Conservation (phyloP, 2,113 vertebrate genomes). For the Burhinus oedicnemus region DNA sequence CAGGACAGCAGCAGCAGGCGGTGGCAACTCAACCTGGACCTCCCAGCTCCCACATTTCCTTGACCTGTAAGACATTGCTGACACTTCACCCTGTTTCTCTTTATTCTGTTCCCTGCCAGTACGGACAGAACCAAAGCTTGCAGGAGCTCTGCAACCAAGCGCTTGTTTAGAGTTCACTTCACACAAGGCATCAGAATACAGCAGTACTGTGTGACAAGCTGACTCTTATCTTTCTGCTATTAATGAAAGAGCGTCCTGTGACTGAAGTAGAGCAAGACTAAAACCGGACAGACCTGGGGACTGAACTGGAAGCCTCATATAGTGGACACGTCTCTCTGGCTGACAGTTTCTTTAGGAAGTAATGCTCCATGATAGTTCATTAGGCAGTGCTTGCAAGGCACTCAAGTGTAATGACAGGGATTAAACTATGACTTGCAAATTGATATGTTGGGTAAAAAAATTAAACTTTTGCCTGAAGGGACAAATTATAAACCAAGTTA, state of each 20-base stretch:
- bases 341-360: neutral
- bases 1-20: neutral
- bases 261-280: neutral
- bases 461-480: neutral
- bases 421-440: neutral
- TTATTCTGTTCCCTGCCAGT: neutral
- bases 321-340: neutral
- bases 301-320: neutral
- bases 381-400: neutral
- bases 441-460: neutral
- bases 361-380: neutral
- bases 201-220: neutral
- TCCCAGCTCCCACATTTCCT: neutral
- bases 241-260: neutral
- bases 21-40: neutral
- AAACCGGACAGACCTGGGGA: neutral
- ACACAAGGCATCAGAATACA: neutral
- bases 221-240: neutral
- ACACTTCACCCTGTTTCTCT: neutral
- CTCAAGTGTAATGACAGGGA: neutral
- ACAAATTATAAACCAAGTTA: neutral
- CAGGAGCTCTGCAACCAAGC: neutral
- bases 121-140: neutral
- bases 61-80: neutral
- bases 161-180: neutral